phyloP scores from a whole-genome alignment of 2,113 vertebrate species.

The Salvelinus fontinalis region DNA sequence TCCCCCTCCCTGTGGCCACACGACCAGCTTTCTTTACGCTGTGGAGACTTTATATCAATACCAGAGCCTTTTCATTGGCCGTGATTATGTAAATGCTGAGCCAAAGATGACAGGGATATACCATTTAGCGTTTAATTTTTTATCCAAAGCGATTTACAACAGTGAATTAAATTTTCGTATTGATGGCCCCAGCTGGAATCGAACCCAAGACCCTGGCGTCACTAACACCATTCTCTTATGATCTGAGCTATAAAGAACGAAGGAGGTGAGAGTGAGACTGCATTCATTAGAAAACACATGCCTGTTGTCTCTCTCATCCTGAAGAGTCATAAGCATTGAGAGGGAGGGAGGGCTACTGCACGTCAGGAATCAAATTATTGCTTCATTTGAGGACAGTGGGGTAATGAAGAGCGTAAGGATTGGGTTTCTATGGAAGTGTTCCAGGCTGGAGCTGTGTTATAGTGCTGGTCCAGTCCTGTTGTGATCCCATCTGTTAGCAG shows the following conservation, averaged over 20 bases:
- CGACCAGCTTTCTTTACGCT: not conserved
- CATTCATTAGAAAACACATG: not conserved
- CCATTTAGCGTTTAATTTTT: not conserved
- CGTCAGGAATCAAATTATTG: conserved; percentile 57
- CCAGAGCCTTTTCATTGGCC: conserved; percentile 3
- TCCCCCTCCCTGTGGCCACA: not conserved
- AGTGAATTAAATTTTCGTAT: too few relatives aligned
- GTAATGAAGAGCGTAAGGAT: conserved; percentile 61
- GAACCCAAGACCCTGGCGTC: too few relatives aligned
- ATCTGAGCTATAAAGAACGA: too few relatives aligned
- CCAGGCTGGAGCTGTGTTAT: conserved; percentile 22
- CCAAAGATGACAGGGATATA: conserved; percentile 2
- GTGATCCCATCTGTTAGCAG: not conserved
- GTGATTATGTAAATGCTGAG: conserved; percentile 28
- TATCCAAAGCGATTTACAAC: not conserved
- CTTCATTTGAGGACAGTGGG: conserved; percentile 63
- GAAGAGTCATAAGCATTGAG: not conserved
- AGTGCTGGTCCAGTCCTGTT: not conserved
- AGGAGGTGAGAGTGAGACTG: too few relatives aligned
- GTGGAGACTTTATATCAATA: conserved; percentile 5
- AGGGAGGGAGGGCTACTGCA: conserved; percentile 29
- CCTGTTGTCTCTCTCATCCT: too few relatives aligned
- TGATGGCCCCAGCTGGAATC: too few relatives aligned
- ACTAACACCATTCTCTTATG: too few relatives aligned
- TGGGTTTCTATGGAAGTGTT: conserved; percentile 49